Base-by-base conservation (phyloP, 2,888 invertebrate species). In the Chymomyza amoena region DNA sequence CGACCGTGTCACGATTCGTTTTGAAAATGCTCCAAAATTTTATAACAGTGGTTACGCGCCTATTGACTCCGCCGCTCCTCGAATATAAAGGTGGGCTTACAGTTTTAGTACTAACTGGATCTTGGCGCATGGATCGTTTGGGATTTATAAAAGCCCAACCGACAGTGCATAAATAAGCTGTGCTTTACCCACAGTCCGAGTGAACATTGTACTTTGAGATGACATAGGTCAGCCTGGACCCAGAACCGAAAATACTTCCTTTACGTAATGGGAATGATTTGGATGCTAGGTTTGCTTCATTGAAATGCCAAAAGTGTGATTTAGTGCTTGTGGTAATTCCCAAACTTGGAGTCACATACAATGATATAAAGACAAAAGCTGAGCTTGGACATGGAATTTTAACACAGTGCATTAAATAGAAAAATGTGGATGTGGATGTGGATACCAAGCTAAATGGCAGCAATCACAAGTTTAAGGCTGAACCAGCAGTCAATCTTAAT, bases 361-460 rank as follows among this genome's bases (percentile, higher is more conserved):
- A 91, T 72, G 89, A 93, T 91, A 93, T 96, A 0, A 96, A 96
- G 83, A 94, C 94, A 85, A 91, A 93, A 15, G 95, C 96, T 0
- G 96, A 97, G 90, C 87, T 95, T 1, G 92, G 92, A 15, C 92
- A 94, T 15, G 96, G 96, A 0, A 93, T 95, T 66, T 89, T 96
- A 57, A 96, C 96, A 0, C 97, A 95, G 89, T 97, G 95, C 91
- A 93, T 95, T 72, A 95, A 94, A 91, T 78, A 90, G 0, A 76
- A 72, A 0, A 95, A 94, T 0, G 69, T 94, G 0, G 68, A 73
- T n/a, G n/a, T n/a, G n/a, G n/a, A n/a, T n/a, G n/a, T n/a, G n/a
- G n/a, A 96, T 88, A 94, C 96, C 0, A 98, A 98, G 91, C 88
- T 97, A 68, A 96, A 96, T 91, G 97, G 97, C 0, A 91, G 94